Evolutionary conservation across 2,888 invertebrate species (phyloP).

Genomic region (Epistrophe grossulariae): DNA sequence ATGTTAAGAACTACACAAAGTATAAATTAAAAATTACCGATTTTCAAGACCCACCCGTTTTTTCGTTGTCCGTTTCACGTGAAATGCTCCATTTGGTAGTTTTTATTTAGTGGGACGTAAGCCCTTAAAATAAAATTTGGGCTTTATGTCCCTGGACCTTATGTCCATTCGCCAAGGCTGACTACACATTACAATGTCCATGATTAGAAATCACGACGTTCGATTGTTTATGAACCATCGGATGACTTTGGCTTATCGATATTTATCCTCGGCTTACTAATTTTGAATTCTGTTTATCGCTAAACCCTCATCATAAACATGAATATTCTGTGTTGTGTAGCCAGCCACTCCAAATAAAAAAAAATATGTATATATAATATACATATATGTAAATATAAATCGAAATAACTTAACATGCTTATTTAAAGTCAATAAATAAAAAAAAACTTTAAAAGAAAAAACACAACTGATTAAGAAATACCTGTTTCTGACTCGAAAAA

Average conservation of each 20-base stretch:
- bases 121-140: no score
- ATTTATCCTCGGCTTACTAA: no score
- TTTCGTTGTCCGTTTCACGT: no score
- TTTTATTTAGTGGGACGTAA: no score
- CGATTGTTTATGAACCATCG: neutral
- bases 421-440: slow-evolving; percentile 33
- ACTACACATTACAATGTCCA: neutral
- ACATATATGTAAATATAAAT: neutral
- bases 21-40: no score
- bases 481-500: slow-evolving; percentile 81
- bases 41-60: no score
- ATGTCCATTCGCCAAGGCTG: no score
- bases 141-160: no score
- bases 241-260: neutral
- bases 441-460: slow-evolving; percentile 26
- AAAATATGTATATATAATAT: slow-evolving; percentile 3
- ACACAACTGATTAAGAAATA: slow-evolving; percentile 75
- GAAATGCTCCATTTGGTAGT: no score
- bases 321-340: neutral
- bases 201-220: neutral
- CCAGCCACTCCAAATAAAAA: neutral
- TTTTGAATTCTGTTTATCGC: neutral
- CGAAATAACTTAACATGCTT: slow-evolving; percentile 27
- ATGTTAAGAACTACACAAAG: no score
- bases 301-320: neutral